Evolutionary conservation across 92 coral and sea anemone species (phyloP).

Genomic region (Zoanthus sansibaricus): DNA sequence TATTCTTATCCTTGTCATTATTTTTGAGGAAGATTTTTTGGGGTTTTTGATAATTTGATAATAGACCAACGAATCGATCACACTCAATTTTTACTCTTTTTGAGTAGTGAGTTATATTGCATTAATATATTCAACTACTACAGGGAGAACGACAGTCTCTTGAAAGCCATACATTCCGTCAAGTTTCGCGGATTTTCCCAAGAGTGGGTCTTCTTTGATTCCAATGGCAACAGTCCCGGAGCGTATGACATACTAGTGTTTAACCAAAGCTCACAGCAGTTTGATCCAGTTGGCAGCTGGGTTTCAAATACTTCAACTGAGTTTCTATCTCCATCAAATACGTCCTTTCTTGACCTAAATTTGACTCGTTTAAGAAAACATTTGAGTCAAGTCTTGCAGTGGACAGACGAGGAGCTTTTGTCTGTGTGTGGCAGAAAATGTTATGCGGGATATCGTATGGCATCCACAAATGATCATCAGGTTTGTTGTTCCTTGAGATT

Average conservation of each 20-base stretch:
- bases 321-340: conserved; percentile 45
- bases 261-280: conserved; percentile 67
- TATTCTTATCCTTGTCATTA: too few relatives aligned
- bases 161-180: conserved; percentile 71
- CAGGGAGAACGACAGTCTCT: conserved; percentile 67
- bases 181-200: conserved; percentile 75
- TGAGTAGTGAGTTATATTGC: too few relatives aligned
- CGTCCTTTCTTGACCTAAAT: conserved; percentile 65
- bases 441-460: conserved; percentile 70
- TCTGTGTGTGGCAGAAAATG: conserved; percentile 76
- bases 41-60: too few relatives aligned
- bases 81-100: too few relatives aligned
- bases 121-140: too few relatives aligned
- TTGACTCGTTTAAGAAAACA: conserved; percentile 44
- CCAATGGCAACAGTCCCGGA: conserved; percentile 78
- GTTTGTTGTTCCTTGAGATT: conserved; percentile 36
- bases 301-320: conserved; percentile 67
- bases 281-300: conserved; percentile 78
- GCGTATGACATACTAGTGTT: conserved; percentile 80
- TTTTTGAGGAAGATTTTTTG: too few relatives aligned
- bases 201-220: conserved; percentile 78
- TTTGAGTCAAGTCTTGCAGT: conserved; percentile 54
- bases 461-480: conserved; percentile 62
- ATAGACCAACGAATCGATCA: too few relatives aligned
- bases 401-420: conserved; percentile 49